These are phyloP conservation scores for Onthophagus sagittarius DNA, from an alignment of 2,888 invertebrate species.

Conservation along the genomic window DNA sequence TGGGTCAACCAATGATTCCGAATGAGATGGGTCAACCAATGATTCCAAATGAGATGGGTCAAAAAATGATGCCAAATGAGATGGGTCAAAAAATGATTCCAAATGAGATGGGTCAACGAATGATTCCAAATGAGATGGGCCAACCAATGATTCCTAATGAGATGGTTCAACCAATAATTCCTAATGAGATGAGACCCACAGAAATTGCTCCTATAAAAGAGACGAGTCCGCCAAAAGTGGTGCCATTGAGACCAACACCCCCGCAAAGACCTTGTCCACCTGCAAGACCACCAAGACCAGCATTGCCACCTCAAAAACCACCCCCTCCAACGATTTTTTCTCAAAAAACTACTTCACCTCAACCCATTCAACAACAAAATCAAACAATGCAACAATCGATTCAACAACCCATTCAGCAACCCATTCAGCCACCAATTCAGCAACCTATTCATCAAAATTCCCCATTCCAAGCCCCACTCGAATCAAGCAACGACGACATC, in stretches of 20 bases:
- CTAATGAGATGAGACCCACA: too few relatives aligned
- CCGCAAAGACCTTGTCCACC: conserved; percentile 31
- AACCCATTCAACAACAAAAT: conserved; percentile 28
- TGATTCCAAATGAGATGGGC: too few relatives aligned
- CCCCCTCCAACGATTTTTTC: conserved; percentile 30
- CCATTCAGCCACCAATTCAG: conserved; percentile 40
- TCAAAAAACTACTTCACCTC: not conserved
- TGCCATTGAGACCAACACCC: conserved; percentile 16
- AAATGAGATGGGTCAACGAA: too few relatives aligned
- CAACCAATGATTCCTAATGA: too few relatives aligned
- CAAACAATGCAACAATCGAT: conserved; percentile 14
- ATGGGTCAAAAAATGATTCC: too few relatives aligned
- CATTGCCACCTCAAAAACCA: conserved; percentile 36
- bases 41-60: too few relatives aligned
- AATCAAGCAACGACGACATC: conserved; percentile 33
- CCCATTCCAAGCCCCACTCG: conserved; percentile 28
- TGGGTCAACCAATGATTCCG: too few relatives aligned
- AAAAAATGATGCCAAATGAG: too few relatives aligned
- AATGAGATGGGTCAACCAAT: too few relatives aligned
- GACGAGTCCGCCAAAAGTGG: conserved; percentile 11
- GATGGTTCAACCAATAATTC: too few relatives aligned
- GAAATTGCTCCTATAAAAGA: too few relatives aligned
- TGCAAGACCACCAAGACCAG: conserved; percentile 37
- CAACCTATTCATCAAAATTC: conserved; percentile 38
- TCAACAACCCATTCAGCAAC: conserved; percentile 22